These are phyloP conservation scores for Crocidura indochinensis DNA, from an alignment of 2,797 vertebrate genomes.

Conservation along the genomic window DNA sequence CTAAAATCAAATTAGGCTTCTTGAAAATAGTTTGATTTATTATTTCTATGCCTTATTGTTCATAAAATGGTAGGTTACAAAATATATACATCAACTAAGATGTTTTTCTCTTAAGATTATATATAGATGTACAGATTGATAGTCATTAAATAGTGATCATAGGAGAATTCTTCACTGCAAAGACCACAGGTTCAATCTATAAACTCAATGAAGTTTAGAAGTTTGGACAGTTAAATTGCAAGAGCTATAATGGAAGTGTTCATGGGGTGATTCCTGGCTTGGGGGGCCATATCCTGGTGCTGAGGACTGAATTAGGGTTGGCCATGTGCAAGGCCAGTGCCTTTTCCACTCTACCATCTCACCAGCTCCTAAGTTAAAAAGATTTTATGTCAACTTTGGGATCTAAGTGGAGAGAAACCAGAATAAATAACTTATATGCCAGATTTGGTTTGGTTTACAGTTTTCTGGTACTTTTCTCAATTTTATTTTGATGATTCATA, in stretches of 20 bases:
- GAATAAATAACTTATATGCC: conserved; percentile 44
- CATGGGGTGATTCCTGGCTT: too few species aligned
- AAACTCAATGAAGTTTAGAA: conserved; percentile 63
- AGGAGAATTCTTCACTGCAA: conserved; percentile 61
- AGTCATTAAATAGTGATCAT: conserved; percentile 57
- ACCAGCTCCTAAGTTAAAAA: neutral
- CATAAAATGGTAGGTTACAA: conserved; percentile 59
- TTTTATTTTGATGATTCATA: conserved; percentile 61
- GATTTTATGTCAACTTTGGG: conserved; percentile 63
- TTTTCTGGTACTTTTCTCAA: conserved; percentile 57
- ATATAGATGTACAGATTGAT: conserved; percentile 50
- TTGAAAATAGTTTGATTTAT: conserved; percentile 52
- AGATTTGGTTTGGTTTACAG: conserved; percentile 25
- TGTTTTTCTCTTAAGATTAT: conserved; percentile 43
- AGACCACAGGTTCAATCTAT: conserved; percentile 23
- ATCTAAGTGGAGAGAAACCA: conserved; percentile 64
- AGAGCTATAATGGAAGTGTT: neutral
- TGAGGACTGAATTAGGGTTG: too few species aligned
- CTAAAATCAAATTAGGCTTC: conserved; percentile 45
- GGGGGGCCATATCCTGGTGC: too few species aligned
- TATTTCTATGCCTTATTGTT: conserved; percentile 42
- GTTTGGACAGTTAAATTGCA: conserved; percentile 59
- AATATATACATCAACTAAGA: neutral
- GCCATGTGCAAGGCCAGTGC: too few species aligned
- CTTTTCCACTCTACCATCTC: too few species aligned